Evolutionary conservation across 37 sponge, comb jelly and placozoan genomes (phyloP).

Genomic region (Mnemiopsis leidyi): DNA sequence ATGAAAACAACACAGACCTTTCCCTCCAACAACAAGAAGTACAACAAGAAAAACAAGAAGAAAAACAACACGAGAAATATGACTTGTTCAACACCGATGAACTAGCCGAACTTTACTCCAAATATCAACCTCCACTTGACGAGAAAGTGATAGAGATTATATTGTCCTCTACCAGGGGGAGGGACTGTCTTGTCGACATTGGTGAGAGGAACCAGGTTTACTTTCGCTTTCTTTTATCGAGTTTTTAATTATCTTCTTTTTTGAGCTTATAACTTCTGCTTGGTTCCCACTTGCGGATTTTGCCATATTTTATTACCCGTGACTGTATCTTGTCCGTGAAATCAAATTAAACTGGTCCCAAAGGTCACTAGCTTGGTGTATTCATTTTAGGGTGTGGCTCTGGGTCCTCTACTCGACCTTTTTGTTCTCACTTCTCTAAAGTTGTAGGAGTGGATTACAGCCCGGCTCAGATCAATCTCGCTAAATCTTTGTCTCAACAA

Average conservation of each 20-base stretch:
- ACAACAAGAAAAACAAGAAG: no score
- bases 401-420: not conserved
- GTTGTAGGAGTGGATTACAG: slow-evolving; percentile 31
- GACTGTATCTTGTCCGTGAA: no score
- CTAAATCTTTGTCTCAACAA: not conserved
- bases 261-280: not conserved
- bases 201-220: not conserved
- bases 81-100: not conserved
- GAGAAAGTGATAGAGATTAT: not conserved
- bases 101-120: not conserved
- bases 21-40: no score
- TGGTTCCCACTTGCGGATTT: not conserved
- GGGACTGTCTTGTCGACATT: not conserved
- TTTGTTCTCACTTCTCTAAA: slow-evolving; percentile 11
- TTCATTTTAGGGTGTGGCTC: slow-evolving; percentile 32
- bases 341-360: no score
- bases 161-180: not conserved
- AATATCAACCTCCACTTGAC: not conserved
- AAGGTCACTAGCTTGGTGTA: not conserved
- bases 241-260: not conserved
- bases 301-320: not conserved
- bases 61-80: not conserved
- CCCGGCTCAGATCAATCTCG: not conserved
- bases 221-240: not conserved
- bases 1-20: no score